Evolutionary conservation across 1,140 invertebrate genomes (phyloP).

Genomic region (Hermatobates lingyangjiaoensis): DNA sequence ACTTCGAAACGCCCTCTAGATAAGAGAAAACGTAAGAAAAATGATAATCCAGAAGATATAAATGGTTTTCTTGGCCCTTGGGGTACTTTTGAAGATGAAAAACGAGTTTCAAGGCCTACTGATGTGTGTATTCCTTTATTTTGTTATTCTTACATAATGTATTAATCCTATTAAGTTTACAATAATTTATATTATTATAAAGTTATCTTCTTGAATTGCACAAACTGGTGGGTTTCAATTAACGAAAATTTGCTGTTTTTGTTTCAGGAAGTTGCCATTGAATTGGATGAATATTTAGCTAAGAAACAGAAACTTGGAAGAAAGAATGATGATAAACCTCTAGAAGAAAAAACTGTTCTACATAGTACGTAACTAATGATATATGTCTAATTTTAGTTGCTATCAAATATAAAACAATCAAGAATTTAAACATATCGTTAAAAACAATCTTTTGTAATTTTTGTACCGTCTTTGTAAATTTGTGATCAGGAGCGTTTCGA

Average conservation of each 20-base stretch:
- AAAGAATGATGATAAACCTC: conserved; percentile 68
- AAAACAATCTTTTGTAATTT: conserved; percentile 8
- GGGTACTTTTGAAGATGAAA: conserved; percentile 86
- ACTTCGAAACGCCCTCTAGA: conserved; percentile 50
- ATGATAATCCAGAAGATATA: conserved; percentile 79
- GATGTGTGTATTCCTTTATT: conserved; percentile 29
- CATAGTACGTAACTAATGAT: conserved; percentile 51
- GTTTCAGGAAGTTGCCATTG: conserved; percentile 67
- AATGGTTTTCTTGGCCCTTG: conserved; percentile 93
- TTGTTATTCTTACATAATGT: background rate
- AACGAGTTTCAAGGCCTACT: conserved; percentile 65
- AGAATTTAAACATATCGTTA: conserved; percentile 11
- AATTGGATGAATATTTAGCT: conserved; percentile 83
- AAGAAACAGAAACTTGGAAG: conserved; percentile 76
- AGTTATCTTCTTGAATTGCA: no score
- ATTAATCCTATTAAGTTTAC: background rate
- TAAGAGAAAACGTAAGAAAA: conserved; percentile 78
- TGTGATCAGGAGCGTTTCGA: background rate
- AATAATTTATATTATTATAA: background rate
- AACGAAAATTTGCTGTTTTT: no score
- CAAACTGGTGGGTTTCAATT: no score
- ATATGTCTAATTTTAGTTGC: background rate
- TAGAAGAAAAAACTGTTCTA: conserved; percentile 87
- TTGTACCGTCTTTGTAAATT: background rate
- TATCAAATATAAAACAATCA: background rate